A percentile compares a stretch with the other conserved stretches of the same genome.
phyloP scores from a whole-genome alignment of 2,113 vertebrate species.

The Hydropotes inermis region DNA sequence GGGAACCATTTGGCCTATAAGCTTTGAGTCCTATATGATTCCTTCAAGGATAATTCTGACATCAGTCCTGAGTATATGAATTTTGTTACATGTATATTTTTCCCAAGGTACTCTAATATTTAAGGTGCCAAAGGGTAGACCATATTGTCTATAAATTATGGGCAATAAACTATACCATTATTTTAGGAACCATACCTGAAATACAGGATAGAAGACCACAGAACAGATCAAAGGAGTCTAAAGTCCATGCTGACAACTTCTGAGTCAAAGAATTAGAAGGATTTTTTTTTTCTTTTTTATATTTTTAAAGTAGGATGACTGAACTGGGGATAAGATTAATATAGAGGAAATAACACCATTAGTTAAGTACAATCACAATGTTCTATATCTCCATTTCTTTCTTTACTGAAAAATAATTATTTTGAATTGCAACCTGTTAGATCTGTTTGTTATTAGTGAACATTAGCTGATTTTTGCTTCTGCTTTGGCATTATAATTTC shows the following conservation, averaged over 20 bases:
- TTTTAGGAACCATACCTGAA: background rate
- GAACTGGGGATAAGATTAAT: background rate
- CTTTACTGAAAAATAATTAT: slow-evolving; percentile 35
- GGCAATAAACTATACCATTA: background rate
- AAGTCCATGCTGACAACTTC: background rate
- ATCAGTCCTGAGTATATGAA: background rate
- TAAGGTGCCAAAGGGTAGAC: background rate
- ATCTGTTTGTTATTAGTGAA: slow-evolving; percentile 30
- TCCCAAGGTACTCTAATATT: background rate
- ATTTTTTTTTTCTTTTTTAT: background rate
- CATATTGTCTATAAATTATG: background rate
- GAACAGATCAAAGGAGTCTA: background rate
- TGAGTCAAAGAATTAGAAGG: background rate
- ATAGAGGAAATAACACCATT: background rate
- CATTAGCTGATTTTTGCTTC: slow-evolving; percentile 62
- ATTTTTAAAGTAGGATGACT: background rate
- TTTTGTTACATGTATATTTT: background rate
- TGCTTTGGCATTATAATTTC: slow-evolving; percentile 11
- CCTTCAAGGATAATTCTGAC: background rate
- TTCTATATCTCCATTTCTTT: background rate
- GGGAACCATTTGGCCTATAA: background rate
- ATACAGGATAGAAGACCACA: background rate
- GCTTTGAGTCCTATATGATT: background rate
- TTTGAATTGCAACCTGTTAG: background rate
- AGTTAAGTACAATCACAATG: background rate